Percentiles rank a stretch among this genome's conserved stretches.
Conservation (phyloP, 2,113 vertebrate genomes). For the Podarcis muralis region DNA sequence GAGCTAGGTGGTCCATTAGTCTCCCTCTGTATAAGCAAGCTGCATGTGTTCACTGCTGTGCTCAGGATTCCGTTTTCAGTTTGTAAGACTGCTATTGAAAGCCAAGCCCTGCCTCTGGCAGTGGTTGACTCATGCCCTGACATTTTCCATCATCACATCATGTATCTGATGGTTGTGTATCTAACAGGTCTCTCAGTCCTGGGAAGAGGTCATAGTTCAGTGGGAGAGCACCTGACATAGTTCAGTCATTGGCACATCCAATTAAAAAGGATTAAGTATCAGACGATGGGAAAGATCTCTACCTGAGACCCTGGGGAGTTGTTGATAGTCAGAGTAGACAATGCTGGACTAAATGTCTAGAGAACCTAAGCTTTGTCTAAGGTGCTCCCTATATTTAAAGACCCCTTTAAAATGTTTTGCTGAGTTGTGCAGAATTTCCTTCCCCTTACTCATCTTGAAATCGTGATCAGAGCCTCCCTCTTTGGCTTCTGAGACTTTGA, state of each 20-base stretch:
- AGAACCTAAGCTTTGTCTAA: background rate
- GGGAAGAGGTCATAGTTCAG: background rate
- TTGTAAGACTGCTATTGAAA: background rate
- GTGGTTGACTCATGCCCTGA: background rate
- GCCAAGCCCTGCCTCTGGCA: background rate
- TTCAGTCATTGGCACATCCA: background rate
- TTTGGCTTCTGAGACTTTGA: slow-evolving; percentile 25
- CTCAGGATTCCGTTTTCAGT: background rate
- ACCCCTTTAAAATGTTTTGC: background rate
- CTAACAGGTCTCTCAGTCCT: background rate
- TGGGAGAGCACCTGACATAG: background rate
- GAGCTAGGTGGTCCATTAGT: background rate
- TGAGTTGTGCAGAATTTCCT: background rate
- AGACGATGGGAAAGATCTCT: background rate
- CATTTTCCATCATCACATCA: background rate
- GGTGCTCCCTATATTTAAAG: background rate
- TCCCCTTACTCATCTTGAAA: background rate
- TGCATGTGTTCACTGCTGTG: background rate
- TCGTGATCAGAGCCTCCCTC: background rate
- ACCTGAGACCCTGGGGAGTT: background rate
- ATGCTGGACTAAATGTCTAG: background rate
- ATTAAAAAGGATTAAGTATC: background rate
- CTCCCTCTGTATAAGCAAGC: background rate
- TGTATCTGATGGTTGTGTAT: background rate
- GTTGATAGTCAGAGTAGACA: background rate